A percentile compares a stretch with the other conserved stretches of the same genome.
Evolutionary conservation across 2,888 invertebrate genomes (phyloP).

Genomic region (Philonicus albiceps): DNA sequence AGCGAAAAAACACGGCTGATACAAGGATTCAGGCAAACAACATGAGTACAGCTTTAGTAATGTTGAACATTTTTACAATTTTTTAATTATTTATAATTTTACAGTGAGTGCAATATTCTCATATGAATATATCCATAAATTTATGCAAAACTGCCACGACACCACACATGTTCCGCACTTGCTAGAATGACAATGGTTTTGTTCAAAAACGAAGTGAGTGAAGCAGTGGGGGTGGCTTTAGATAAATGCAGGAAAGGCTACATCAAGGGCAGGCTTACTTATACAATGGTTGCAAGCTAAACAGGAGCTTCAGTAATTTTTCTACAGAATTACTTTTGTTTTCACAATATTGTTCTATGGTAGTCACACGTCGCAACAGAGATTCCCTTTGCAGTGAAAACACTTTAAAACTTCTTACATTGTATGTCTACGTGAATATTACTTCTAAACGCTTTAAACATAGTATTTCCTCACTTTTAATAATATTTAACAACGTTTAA

Average conservation of each 20-base stretch:
- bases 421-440: neutral
- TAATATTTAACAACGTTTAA: slow-evolving; percentile 16
- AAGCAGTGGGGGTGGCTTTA: neutral
- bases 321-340: slow-evolving; percentile 34
- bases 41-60: neutral
- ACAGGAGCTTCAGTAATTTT: slow-evolving; percentile 41
- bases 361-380: neutral
- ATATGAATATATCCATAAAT: neutral
- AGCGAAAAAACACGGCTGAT: neutral
- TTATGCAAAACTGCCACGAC: neutral
- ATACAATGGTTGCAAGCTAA: slow-evolving; percentile 44
- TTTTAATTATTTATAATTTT: neutral
- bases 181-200: neutral
- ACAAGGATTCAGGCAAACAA: slow-evolving; percentile 4
- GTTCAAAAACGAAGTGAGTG: neutral
- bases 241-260: neutral
- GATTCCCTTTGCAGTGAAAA: slow-evolving; percentile 5
- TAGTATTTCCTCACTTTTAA: neutral
- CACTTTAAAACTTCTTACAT: neutral
- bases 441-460: neutral
- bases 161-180: neutral
- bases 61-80: slow-evolving; percentile 6
- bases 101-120: neutral
- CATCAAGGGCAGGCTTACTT: neutral
- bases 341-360: neutral